Conservation (phyloP, 2,113 vertebrate genomes). For the Chloropsis hardwickii region DNA sequence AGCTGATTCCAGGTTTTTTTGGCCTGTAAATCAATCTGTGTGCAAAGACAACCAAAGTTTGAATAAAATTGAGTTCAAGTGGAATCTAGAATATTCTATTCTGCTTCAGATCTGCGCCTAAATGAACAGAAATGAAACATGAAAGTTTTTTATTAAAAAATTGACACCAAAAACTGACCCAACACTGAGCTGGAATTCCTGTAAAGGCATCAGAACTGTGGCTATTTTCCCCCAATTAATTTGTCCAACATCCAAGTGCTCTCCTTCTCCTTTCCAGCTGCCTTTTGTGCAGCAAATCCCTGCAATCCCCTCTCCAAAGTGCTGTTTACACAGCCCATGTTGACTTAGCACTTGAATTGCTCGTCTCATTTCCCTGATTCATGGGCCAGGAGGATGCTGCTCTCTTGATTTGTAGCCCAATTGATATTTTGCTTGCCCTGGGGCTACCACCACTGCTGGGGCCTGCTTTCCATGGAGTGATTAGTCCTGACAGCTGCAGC, state of each 20-base stretch:
- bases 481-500: constrained; percentile 44
- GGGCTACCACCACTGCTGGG: constrained; percentile 27
- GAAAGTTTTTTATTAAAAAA: background rate
- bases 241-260: background rate
- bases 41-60: background rate
- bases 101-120: background rate
- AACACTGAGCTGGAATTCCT: background rate
- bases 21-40: background rate
- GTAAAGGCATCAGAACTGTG: background rate
- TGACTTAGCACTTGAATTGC: constrained; percentile 37
- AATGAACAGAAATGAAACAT: background rate
- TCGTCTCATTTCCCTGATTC: constrained; percentile 50
- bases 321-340: constrained; percentile 5
- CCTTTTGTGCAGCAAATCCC: constrained; percentile 18
- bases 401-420: constrained; percentile 38
- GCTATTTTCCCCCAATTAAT: background rate
- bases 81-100: background rate
- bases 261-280: background rate
- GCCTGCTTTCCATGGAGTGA: constrained; percentile 30
- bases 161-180: accelerated
- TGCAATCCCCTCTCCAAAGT: background rate
- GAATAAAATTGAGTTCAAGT: background rate
- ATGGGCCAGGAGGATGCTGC: constrained; percentile 32
- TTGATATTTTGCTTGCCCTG: constrained; percentile 40
- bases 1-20: background rate